A percentile compares a stretch with the other conserved stretches of the same genome.
phyloP scores from a whole-genome alignment of 2,888 invertebrate genomes.

The Eupsilia transversa region DNA sequence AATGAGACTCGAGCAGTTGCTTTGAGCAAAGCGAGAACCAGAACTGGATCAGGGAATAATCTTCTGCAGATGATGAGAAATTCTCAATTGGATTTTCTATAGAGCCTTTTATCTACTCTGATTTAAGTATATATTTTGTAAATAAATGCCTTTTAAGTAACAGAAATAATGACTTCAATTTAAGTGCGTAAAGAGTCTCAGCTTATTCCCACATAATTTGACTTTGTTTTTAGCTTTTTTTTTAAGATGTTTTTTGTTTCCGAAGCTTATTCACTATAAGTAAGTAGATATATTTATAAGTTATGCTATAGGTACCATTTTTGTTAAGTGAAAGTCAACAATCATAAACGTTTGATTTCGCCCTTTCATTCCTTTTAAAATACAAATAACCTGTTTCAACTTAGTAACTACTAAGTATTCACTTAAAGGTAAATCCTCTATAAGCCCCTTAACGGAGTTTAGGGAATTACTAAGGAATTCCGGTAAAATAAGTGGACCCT shows the following conservation, averaged over 20 bases:
- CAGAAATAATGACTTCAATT: background rate
- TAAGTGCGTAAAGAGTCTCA: background rate
- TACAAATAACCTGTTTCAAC: constrained; percentile 17
- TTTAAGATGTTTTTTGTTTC: background rate
- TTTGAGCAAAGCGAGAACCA: constrained; percentile 43
- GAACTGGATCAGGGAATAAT: constrained; percentile 29
- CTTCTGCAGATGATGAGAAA: constrained; percentile 36
- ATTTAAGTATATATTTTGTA: constrained; percentile 24
- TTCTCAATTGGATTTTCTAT: constrained; percentile 39
- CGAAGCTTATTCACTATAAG: background rate
- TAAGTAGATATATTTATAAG: background rate
- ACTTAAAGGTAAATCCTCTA: constrained; percentile 44
- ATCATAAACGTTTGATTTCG: background rate
- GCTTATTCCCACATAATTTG: background rate
- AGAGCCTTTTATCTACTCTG: constrained; percentile 22
- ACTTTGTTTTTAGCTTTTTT: background rate
- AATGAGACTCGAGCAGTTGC: constrained; percentile 45
- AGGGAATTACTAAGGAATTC: constrained; percentile 43
- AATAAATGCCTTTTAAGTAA: constrained; percentile 27
- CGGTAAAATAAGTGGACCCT: constrained; percentile 60
- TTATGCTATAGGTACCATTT: background rate
- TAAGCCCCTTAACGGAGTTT: constrained; percentile 41
- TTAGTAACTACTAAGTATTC: constrained; percentile 37
- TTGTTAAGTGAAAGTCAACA: background rate
- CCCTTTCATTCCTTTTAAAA: background rate